Evolutionary conservation across 2,113 vertebrate species (phyloP).

Genomic region (Nycticorax nycticorax): DNA sequence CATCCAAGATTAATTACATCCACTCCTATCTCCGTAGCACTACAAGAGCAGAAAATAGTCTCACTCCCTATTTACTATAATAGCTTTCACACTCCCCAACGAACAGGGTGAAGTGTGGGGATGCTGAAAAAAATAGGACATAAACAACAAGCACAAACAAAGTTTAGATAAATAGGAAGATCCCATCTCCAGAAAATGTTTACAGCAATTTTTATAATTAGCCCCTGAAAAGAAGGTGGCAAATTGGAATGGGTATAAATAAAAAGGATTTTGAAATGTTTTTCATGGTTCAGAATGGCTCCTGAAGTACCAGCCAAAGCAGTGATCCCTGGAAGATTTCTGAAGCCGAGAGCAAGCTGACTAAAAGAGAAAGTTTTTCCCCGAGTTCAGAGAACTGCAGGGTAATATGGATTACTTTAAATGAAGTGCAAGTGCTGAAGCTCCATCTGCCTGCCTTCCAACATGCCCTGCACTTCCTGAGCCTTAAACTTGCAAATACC

Average conservation of each 20-base stretch:
- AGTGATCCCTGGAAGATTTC: neutral
- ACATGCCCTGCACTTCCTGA: neutral
- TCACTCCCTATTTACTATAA: conserved; percentile 23
- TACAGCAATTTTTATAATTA: conserved; percentile 16
- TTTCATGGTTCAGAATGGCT: neutral
- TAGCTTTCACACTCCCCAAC: conserved; percentile 50
- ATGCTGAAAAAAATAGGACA: neutral
- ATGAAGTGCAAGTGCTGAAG: neutral
- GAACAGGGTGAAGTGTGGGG: neutral
- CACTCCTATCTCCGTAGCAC: conserved; percentile 12
- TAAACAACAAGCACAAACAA: neutral
- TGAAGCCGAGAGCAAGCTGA: neutral
- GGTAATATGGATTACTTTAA: neutral
- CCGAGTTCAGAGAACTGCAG: neutral
- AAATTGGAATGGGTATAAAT: neutral
- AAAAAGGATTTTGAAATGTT: neutral
- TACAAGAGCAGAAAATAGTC: conserved; percentile 6
- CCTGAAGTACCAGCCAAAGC: neutral
- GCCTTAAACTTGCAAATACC: neutral
- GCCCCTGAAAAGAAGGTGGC: neutral
- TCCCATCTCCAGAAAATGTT: neutral
- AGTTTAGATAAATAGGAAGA: neutral
- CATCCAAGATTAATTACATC: conserved; percentile 31
- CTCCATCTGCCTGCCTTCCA: neutral
- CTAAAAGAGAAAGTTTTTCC: neutral